Evolutionary conservation across 2,888 invertebrate species (phyloP), one percentile per base, ranked within the genome.

Genomic region (Abrostola tripartita): DNA sequence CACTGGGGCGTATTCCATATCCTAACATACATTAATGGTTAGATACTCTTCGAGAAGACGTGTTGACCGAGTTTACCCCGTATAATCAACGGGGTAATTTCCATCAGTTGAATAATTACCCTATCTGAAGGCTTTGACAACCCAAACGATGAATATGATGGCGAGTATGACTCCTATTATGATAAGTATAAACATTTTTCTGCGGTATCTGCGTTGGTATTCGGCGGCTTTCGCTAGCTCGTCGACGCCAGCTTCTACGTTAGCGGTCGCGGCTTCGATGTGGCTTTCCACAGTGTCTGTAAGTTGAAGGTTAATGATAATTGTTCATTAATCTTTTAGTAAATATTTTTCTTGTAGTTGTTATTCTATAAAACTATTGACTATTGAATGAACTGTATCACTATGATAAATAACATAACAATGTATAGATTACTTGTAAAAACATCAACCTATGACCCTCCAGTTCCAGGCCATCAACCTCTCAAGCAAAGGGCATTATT

Each of bases 201-300:
- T 96, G 62, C 98, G 95, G 88, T 96, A 97, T 41, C 90, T 74
- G 0, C 96, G 96, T 90, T 98, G 97, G 92, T 98, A 96, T 78
- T 96, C 95, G 40, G 97, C 96, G 14, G 98, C 98, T 88, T 98
- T 98, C n/a, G 96, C 94, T 49, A 98, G 89, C 82, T 98, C 97
- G 71, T 96, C 96, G 6, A 96, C 95, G 0, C 98, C 98, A n/a
- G 96, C 91, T 86, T 98, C 98, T 5, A 98, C 97, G 79, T 97
- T 95, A 4, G 95, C 95, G 57, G 96, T 95, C 0, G 97, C 96
- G 65, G 95, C 95, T 83, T 98, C 98, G 82, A 98, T 96, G 90
- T 96, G 96, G 80, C 96, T 96, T 88, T 98, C 98, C 78, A 98
- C 98, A 6, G 97, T 96, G 89, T 98, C 98, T 98, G 91, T 35